Evolutionary conservation across 37 sponge, comb jelly and placozoan species (phyloP).

Genomic region (Oopsacas minuta): DNA sequence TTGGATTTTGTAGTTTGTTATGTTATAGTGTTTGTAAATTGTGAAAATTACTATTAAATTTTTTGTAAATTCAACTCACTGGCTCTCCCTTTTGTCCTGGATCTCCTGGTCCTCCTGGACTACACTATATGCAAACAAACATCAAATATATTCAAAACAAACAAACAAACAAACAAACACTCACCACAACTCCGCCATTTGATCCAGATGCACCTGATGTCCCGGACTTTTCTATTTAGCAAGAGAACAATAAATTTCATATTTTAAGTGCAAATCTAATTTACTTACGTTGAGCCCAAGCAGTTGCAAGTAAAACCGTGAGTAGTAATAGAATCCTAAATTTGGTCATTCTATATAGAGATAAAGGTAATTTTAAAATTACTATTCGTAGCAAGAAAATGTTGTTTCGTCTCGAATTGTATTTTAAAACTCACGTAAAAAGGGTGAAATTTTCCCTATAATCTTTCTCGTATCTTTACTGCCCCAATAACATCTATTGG

Average conservation of each 20-base stretch:
- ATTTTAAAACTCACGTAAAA: background rate
- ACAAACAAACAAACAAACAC: background rate
- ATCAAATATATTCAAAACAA: background rate
- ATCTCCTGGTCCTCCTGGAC: background rate
- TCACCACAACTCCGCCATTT: background rate
- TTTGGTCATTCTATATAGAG: background rate
- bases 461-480: background rate
- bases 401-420: too few species aligned
- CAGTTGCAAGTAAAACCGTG: background rate
- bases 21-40: background rate
- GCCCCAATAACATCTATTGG: background rate
- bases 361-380: background rate
- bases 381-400: too few species aligned
- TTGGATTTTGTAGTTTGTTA: background rate
- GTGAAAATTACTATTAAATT: background rate
- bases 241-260: too few species aligned
- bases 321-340: background rate
- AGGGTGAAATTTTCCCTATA: background rate
- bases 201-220: background rate
- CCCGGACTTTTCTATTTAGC: too few species aligned
- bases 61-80: background rate
- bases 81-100: background rate
- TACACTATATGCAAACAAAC: background rate
- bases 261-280: too few species aligned
- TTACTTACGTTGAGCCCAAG: background rate